A percentile compares a stretch with the other conserved stretches of the same genome.
Conservation (phyloP, 2,113 vertebrate genomes). For the Dryoscopus gambensis region DNA sequence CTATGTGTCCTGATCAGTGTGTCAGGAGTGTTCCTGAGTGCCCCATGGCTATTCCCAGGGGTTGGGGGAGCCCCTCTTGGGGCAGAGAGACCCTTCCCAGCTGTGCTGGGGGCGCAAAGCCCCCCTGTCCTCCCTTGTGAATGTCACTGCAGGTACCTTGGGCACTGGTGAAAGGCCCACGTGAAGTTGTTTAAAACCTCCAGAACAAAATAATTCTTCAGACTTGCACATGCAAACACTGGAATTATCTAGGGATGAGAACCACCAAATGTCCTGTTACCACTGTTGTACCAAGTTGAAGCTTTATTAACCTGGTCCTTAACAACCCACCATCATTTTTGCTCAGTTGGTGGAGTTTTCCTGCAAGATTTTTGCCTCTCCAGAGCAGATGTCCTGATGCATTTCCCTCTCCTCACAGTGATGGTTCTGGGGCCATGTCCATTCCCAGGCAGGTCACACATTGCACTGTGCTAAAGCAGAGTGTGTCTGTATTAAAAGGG, state of each 20-base stretch:
- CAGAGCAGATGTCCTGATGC: not conserved
- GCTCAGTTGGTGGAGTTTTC: not conserved
- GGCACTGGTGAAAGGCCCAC: rapidly evolving
- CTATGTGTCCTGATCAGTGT: not conserved
- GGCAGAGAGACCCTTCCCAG: not conserved
- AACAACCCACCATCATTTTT: not conserved
- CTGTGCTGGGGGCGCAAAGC: too few species aligned
- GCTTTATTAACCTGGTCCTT: not conserved
- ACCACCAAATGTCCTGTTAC: too few species aligned
- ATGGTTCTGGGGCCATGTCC: not conserved
- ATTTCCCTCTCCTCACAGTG: not conserved
- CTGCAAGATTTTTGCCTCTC: not conserved
- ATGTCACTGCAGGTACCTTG: not conserved
- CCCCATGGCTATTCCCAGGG: rapidly evolving
- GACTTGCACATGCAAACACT: rapidly evolving
- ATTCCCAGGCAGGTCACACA: rapidly evolving
- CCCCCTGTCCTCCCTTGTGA: rapidly evolving
- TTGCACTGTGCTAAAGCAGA: not conserved
- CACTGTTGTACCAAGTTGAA: not conserved
- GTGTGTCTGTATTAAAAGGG: not conserved
- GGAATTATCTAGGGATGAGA: not conserved
- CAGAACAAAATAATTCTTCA: not conserved
- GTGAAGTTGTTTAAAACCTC: not conserved
- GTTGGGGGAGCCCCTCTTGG: not conserved
- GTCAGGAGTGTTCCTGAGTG: not conserved